Base-by-base conservation (phyloP, 2,113 vertebrate species). In the Apus apus region DNA sequence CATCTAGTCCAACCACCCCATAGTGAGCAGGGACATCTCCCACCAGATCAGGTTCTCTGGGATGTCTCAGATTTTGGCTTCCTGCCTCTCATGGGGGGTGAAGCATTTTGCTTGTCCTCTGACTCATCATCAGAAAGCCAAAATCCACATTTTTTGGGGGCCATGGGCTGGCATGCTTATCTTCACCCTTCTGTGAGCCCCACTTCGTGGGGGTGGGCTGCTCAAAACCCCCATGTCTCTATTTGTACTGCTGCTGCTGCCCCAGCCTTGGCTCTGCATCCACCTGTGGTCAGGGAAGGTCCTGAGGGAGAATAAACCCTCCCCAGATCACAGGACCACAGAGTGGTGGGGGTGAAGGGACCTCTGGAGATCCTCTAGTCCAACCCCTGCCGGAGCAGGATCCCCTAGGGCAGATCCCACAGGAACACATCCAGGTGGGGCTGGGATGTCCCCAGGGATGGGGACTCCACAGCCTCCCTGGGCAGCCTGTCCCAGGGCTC, bases 31-130 rank as follows among this genome's bases (percentile, higher is more conserved):
- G 45, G 16, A 48, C 9, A 20, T 48, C 26, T 26, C 53, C 62
- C 30, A 62, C 0, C 40, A 40, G 40, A 40, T 40, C 40, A 40
- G 40, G 40, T 40, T 40, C 9, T 40, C 40, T 40, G 0, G 21
- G 2, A 0, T 10, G 7, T 22, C 40, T 48, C 5, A 0, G 34
- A 11, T 70, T 66, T 3, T 2, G 56, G 43, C 16, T n/a, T 57
- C 29, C 32, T 58, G 56, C 22, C 58, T 84, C 29, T 51, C 2
- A 0, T n/a, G 34, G 4, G 14, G 13, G 13, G 32, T 34, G 36
- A 85, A 78, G 61, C 13, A 4, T 62, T 90, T 80, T 54, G 6
- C 32, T 40, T 53, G 36, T 32, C 36, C 34, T 45, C 48, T 50
- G 53, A 34, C 38, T 64, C 53, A 30, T 1, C 40, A 22, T n/a